Evolutionary conservation across 2,888 invertebrate genomes (phyloP), one percentile per base, ranked within the genome.

Genomic region (Patella depressa): DNA sequence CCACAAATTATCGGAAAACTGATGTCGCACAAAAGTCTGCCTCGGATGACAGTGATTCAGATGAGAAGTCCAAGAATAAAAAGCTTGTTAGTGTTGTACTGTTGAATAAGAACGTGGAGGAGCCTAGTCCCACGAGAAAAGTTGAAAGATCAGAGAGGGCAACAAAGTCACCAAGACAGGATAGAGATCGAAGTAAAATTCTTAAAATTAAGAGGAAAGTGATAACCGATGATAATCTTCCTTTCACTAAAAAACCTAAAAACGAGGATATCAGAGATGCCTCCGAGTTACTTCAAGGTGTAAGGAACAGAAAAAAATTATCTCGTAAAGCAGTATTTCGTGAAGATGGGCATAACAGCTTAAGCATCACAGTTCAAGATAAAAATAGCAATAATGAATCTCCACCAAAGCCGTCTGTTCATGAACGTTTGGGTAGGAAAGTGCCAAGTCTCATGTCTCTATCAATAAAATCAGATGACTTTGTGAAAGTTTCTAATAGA

Each of bases 391-490:
- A 77, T 24, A 19, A 53, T 29, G 76, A 69, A 3, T 55, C 80
- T 3, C 79, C 76, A 53, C 71, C 78, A 14, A 77, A 79, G 19
- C 72, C 77, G 19, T 85, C 85, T 59, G 83, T 85, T 17, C 81
- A 84, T 74, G 85, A 85, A 11, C 81, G 86, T 65, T 80, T 86
- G 54, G 86, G 86, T 29, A 79, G 78, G 17, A 79, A 82, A 55
- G 79, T 79, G 29, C 76, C 76, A 17, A 74, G 57, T 74, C 59
- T 34, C 7, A 59, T 29, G 24, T 65, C 29, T 54, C 19, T 19
- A 65, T 29, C 53, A 75, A 53, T 76, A 71, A 45, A 72, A 57
- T 45, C 29, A 15, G 73, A 74, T 11, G 15, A 55, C 14, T 9
- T 29, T 7, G 45, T 45, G 45, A 45, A 45, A 45, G 45, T 45